These are phyloP conservation scores for Galerucella calmariensis DNA, from an alignment of 2,888 invertebrate species.

Conservation along the genomic window DNA sequence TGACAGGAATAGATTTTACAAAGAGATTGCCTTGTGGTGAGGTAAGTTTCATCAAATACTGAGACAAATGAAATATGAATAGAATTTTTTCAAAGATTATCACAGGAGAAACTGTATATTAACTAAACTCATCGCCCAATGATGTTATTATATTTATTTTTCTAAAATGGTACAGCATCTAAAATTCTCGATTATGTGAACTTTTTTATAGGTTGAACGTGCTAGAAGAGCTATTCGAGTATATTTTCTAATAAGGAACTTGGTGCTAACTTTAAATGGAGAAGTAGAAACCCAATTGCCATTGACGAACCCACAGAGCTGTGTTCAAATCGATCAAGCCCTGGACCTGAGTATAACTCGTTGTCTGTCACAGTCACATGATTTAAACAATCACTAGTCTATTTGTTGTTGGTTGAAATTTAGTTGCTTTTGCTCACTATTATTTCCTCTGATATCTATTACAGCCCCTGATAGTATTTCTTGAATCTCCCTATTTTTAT, in stretches of 20 bases:
- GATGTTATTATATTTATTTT: too few relatives aligned
- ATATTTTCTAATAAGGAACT: slow-evolving; percentile 87
- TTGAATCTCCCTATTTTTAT: too few relatives aligned
- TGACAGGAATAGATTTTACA: slow-evolving; percentile 94
- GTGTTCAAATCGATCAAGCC: slow-evolving; percentile 93
- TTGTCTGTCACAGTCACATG: slow-evolving; percentile 63
- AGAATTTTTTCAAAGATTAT: too few relatives aligned
- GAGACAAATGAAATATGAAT: too few relatives aligned
- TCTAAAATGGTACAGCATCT: too few relatives aligned
- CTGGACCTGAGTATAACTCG: slow-evolving; percentile 88
- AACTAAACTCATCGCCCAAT: too few relatives aligned
- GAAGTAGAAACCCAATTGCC: slow-evolving; percentile 90
- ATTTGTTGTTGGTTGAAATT: slow-evolving; percentile 26
- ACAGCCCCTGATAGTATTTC: too few relatives aligned
- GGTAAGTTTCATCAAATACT: slow-evolving; percentile 67
- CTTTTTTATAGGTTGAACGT: slow-evolving; percentile 77
- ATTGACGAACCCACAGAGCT: slow-evolving; percentile 85
- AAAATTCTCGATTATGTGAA: too few relatives aligned
- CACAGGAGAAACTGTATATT: too few relatives aligned
- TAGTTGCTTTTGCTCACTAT: not conserved
- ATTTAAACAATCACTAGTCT: slow-evolving; percentile 58
- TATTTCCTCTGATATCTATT: not conserved
- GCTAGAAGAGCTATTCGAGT: slow-evolving; percentile 91
- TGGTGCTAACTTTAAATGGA: slow-evolving; percentile 82
- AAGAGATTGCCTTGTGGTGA: slow-evolving; percentile 96